Conservation (phyloP, 1,140 invertebrate species). For the Tetragonula clypearis region DNA sequence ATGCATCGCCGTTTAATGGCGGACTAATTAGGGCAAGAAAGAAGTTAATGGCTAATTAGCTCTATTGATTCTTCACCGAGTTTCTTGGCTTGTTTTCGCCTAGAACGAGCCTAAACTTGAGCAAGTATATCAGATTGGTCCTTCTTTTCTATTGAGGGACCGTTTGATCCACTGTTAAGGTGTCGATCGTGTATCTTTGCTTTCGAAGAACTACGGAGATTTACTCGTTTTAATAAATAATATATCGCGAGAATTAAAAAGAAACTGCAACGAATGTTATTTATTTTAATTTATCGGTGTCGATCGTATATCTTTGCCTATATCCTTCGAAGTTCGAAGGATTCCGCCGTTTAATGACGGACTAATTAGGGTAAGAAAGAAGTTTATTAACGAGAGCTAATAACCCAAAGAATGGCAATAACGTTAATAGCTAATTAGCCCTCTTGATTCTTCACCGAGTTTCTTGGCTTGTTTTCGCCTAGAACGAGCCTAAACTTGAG, state of each 20-base stretch:
- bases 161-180: no score
- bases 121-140: no score
- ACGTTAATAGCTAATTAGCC: conserved; percentile 9
- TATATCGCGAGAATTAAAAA: no score
- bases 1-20: background rate
- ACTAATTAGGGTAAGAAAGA: background rate
- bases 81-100: background rate
- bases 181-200: no score
- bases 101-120: background rate
- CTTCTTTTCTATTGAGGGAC: background rate
- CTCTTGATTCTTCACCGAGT: background rate
- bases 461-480: background rate
- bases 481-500: background rate
- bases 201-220: no score
- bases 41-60: conserved; percentile 10
- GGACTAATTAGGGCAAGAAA: background rate
- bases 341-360: background rate
- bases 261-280: no score
- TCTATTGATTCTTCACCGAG: background rate
- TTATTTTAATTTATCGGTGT: no score
- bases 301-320: no score
- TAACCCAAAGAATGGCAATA: no score
- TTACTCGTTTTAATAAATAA: no score
- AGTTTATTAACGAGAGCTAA: no score
- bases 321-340: no score